phyloP scores from a whole-genome alignment of 2,888 invertebrate genomes.

The Lasiommata megera region DNA sequence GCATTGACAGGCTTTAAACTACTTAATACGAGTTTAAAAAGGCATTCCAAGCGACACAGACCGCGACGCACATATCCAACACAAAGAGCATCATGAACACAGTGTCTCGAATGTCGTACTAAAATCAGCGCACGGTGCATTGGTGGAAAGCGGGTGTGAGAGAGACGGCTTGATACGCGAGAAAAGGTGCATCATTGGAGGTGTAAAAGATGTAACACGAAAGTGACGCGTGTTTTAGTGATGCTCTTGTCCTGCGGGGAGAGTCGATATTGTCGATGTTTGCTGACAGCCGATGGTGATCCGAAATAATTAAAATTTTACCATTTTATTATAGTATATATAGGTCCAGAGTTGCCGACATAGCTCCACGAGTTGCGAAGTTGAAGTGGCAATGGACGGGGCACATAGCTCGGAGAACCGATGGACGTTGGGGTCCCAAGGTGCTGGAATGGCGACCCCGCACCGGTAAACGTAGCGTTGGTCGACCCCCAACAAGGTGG shows the following conservation, averaged over 20 bases:
- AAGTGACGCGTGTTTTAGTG: conserved; percentile 72
- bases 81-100: conserved; percentile 22
- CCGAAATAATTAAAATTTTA: no score
- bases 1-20: conserved; percentile 43
- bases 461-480: no score
- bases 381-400: no score
- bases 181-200: conserved; percentile 66
- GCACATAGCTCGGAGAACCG: no score
- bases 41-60: conserved; percentile 28
- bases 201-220: conserved; percentile 79
- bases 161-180: conserved; percentile 44
- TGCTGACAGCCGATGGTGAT: no score
- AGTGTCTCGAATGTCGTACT: conserved; percentile 14
- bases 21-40: conserved; percentile 38
- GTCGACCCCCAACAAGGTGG: no score
- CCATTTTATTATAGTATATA: not conserved
- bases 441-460: no score
- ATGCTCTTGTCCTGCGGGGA: conserved; percentile 34
- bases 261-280: conserved; percentile 16
- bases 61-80: conserved; percentile 12
- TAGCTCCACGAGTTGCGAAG: no score
- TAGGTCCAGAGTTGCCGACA: not conserved
- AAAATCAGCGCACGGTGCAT: conserved; percentile 16
- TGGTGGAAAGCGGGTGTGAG: conserved; percentile 37
- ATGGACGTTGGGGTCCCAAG: no score